Evolutionary conservation across 2,113 vertebrate genomes (phyloP).

Genomic region (Micronisus gabar): DNA sequence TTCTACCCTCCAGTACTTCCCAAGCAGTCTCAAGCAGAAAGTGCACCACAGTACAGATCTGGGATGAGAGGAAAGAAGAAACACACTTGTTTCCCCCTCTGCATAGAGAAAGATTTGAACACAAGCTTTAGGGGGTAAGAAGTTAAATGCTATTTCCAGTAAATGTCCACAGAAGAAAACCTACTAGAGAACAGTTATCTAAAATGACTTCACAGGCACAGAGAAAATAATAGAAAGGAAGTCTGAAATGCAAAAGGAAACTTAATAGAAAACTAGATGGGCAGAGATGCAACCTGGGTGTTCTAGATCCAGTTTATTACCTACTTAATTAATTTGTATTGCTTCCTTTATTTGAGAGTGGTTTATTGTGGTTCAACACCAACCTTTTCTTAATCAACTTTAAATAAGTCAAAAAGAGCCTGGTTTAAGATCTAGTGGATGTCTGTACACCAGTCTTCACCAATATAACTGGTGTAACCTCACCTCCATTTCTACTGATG

Average conservation of each 20-base stretch:
- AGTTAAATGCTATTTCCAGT: not conserved
- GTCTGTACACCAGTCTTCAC: not conserved
- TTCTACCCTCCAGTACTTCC: not conserved
- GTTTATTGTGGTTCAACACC: not conserved
- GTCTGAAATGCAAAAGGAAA: not conserved
- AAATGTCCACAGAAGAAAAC: not conserved
- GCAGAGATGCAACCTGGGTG: not conserved
- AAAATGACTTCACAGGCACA: not conserved
- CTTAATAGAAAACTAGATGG: not conserved
- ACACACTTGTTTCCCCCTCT: not conserved
- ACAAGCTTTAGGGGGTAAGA: not conserved
- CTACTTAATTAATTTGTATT: not conserved
- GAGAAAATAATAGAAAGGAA: not conserved
- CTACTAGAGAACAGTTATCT: not conserved
- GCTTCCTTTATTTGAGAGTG: not conserved
- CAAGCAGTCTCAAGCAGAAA: not conserved
- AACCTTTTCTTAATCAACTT: not conserved
- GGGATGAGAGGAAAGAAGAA: not conserved
- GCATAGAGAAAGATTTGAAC: not conserved
- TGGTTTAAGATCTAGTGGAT: not conserved
- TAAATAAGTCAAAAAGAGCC: not conserved
- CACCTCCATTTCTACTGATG: not conserved
- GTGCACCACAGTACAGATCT: rapidly evolving
- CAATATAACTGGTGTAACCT: not conserved
- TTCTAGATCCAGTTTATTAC: not conserved